These are phyloP conservation scores for Diploscapter pachys DNA, from an alignment of 1,140 invertebrate genomes.

Conservation along the genomic window DNA sequence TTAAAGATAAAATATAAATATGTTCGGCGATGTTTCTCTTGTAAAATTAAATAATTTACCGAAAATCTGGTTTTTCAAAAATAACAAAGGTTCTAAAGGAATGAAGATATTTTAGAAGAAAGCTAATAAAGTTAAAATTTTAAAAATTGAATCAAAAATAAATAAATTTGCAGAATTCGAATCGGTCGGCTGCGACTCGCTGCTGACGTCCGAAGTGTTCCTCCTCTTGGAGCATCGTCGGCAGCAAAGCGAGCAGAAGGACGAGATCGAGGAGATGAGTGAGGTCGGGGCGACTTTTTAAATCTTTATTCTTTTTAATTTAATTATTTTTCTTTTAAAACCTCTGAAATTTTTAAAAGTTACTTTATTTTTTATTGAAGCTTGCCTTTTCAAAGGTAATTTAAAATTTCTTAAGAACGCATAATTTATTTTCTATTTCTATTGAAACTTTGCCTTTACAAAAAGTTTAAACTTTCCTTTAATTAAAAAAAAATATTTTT, in stretches of 20 bases:
- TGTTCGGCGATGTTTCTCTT: slow-evolving; percentile 4
- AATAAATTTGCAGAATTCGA: slow-evolving; percentile 44
- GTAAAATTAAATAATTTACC: neutral
- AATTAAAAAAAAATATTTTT: neutral
- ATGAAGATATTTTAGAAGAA: neutral
- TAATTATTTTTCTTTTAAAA: neutral
- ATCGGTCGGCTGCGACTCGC: slow-evolving; percentile 70
- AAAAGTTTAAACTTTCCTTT: neutral
- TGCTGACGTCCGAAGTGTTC: slow-evolving; percentile 95
- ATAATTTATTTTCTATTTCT: no score
- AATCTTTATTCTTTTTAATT: neutral
- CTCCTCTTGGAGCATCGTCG: slow-evolving; percentile 95
- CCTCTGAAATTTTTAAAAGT: neutral
- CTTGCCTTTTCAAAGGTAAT: neutral
- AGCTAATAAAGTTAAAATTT: neutral
- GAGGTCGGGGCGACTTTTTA: slow-evolving; percentile 63
- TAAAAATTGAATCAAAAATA: neutral
- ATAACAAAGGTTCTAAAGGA: slow-evolving; percentile 11
- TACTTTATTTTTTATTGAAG: neutral
- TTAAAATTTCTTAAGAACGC: slow-evolving; percentile 2
- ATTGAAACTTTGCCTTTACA: no score
- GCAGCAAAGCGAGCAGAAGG: slow-evolving; percentile 91
- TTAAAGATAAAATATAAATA: slow-evolving; percentile 16
- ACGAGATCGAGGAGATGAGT: slow-evolving; percentile 75
- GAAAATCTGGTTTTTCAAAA: neutral